Percentiles rank a stretch among this genome's conserved stretches.
These are phyloP conservation scores for Pandemis corylana DNA, from an alignment of 2,888 invertebrate genomes.

Conservation along the genomic window DNA sequence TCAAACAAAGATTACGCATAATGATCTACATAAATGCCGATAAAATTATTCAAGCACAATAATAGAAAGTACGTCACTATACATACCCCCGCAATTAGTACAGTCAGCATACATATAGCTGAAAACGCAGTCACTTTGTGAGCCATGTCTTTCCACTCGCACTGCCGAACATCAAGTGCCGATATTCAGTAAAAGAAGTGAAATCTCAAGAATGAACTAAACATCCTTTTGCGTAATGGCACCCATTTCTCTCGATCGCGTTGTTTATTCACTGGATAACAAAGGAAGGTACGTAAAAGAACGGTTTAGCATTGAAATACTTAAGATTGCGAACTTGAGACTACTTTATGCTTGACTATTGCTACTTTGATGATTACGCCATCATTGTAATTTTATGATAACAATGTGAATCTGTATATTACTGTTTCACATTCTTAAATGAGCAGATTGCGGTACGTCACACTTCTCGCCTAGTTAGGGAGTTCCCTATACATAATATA, in stretches of 20 bases:
- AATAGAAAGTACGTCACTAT: too few relatives aligned
- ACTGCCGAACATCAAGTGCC: constrained; percentile 47
- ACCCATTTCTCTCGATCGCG: constrained; percentile 49
- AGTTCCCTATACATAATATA: too few relatives aligned
- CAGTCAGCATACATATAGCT: constrained; percentile 48
- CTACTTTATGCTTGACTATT: not conserved
- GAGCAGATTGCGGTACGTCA: not conserved
- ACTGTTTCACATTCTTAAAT: not conserved
- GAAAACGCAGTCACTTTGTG: constrained; percentile 50
- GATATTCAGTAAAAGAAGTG: constrained; percentile 49
- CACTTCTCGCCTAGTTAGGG: not conserved
- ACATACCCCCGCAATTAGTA: constrained; percentile 50
- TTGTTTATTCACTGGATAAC: constrained; percentile 45
- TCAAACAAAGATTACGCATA: too few relatives aligned
- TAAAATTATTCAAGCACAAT: too few relatives aligned
- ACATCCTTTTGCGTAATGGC: constrained; percentile 61
- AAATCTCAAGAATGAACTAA: constrained; percentile 62
- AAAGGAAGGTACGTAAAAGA: constrained; percentile 26
- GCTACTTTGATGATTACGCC: not conserved
- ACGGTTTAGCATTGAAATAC: constrained; percentile 15
- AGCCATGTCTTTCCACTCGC: constrained; percentile 56
- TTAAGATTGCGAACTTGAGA: not conserved
- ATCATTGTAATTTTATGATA: not conserved
- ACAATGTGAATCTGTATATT: not conserved
- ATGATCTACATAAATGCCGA: too few relatives aligned